Percentiles rank a stretch among this genome's conserved stretches.
Conservation (phyloP, 2,113 vertebrate genomes). For the Pica pica region DNA sequence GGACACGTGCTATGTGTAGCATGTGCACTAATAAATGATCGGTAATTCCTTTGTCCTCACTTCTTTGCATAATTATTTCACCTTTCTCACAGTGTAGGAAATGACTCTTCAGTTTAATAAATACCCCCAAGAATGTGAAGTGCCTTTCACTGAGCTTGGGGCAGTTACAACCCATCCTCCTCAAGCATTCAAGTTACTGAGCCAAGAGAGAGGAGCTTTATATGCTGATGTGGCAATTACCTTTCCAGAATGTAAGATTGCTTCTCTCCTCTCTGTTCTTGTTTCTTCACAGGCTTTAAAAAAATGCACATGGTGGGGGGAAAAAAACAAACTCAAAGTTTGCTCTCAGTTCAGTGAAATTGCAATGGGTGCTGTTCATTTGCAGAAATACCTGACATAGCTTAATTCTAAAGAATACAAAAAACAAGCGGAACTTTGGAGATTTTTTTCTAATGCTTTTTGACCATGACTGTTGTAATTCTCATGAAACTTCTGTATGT, state of each 20-base stretch:
- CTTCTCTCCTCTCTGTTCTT: not conserved
- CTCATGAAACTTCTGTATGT: not conserved
- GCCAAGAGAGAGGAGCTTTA: not conserved
- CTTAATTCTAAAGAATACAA: constrained; percentile 41
- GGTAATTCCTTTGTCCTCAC: not conserved
- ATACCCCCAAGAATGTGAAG: not conserved
- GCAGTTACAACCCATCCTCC: not conserved
- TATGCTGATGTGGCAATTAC: not conserved
- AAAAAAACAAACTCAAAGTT: not conserved
- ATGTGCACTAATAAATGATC: not conserved
- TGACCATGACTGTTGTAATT: not conserved
- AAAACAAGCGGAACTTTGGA: not conserved
- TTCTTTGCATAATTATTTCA: not conserved
- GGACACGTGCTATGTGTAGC: not conserved
- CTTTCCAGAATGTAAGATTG: not conserved
- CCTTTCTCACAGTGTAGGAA: not conserved
- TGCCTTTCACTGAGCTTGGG: not conserved
- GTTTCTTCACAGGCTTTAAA: not conserved
- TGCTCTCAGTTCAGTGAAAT: constrained; percentile 24
- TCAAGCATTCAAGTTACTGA: not conserved
- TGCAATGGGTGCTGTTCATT: not conserved
- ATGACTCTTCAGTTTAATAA: not conserved
- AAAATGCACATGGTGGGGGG: not conserved
- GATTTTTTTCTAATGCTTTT: constrained; percentile 16
- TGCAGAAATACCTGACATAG: constrained; percentile 37